Percentiles rank a stretch among this genome's conserved stretches.
These are phyloP conservation scores for Platysternon megacephalum DNA, from an alignment of 2,113 vertebrate species.

Conservation along the genomic window DNA sequence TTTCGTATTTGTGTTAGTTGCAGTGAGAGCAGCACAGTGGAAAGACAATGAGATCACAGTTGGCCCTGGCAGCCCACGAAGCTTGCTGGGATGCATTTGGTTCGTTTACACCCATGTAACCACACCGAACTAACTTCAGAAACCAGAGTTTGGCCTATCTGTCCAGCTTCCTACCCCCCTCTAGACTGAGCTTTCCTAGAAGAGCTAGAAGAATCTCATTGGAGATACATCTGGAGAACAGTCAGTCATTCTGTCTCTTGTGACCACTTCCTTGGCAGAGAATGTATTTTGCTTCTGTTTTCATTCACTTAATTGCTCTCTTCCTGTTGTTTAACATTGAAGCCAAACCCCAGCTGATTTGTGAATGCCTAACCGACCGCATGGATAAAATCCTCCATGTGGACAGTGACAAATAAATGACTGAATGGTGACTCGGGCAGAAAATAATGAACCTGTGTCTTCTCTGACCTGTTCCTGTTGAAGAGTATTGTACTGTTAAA, in stretches of 20 bases:
- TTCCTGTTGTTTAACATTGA: slow-evolving; percentile 16
- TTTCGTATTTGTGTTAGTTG: not conserved
- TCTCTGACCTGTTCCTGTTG: not conserved
- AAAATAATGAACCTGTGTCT: slow-evolving; percentile 10
- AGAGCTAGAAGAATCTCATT: not conserved
- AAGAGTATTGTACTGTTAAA: not conserved
- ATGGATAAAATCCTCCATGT: slow-evolving; percentile 12
- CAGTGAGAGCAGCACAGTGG: not conserved
- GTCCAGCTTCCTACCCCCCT: not conserved
- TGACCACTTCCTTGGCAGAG: slow-evolving; percentile 11
- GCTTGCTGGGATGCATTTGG: not conserved
- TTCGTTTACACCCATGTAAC: not conserved
- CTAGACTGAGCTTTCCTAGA: not conserved
- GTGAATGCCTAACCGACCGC: slow-evolving; percentile 29
- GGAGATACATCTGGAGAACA: not conserved
- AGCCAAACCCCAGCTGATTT: slow-evolving; percentile 43
- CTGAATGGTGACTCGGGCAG: not conserved
- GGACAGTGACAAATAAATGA: slow-evolving; percentile 10
- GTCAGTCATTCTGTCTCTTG: slow-evolving; percentile 3
- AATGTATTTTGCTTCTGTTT: slow-evolving; percentile 45
- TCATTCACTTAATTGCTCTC: slow-evolving; percentile 38
- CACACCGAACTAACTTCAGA: not conserved
- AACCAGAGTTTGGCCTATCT: not conserved
- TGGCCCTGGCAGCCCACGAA: not conserved
- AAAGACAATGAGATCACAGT: not conserved